Conservation (phyloP, 2,888 invertebrate genomes). For the Allacma fusca region DNA sequence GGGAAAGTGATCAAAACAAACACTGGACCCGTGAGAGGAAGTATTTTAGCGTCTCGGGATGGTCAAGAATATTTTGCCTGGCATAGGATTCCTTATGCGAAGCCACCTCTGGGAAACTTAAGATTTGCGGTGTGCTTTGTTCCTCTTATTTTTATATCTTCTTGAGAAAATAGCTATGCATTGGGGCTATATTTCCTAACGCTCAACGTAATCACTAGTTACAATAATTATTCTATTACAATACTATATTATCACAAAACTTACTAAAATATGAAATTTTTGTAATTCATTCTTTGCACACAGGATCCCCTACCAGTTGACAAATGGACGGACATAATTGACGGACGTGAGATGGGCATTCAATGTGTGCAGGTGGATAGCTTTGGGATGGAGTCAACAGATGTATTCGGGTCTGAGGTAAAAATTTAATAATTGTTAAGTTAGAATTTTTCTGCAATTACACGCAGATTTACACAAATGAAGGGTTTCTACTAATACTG, state of each 20-base stretch:
- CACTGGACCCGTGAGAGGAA: slow-evolving; percentile 12
- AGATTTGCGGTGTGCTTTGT: neutral
- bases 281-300: too few species aligned
- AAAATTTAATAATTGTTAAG: neutral
- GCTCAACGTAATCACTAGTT: too few species aligned
- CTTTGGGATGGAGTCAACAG: neutral
- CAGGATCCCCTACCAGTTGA: neutral
- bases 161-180: too few species aligned
- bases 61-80: slow-evolving; percentile 17
- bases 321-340: neutral
- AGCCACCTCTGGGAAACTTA: slow-evolving; percentile 14
- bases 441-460: neutral
- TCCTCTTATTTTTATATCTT: too few species aligned
- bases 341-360: neutral
- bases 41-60: neutral
- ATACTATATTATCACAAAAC: too few species aligned
- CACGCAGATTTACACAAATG: too few species aligned
- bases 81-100: neutral
- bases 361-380: neutral
- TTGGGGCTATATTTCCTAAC: too few species aligned
- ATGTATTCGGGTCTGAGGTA: neutral
- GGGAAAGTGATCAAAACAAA: neutral
- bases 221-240: too few species aligned
- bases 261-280: too few species aligned
- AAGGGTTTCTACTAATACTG: too few species aligned